phyloP scores from a whole-genome alignment of 2,888 invertebrate species.

The Rotaria sp. region DNA sequence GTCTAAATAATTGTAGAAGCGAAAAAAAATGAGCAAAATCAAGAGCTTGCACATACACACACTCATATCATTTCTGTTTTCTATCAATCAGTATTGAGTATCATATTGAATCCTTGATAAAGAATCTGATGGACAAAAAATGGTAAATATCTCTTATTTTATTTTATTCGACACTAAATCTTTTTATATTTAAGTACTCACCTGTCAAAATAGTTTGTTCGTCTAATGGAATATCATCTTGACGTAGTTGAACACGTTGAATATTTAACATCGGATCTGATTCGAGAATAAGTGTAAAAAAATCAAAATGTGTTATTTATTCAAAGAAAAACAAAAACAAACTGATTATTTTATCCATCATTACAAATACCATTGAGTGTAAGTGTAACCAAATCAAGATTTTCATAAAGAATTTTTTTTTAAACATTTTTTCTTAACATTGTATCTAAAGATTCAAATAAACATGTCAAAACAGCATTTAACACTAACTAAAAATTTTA shows the following conservation, averaged over 20 bases:
- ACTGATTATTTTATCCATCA: constrained; percentile 76
- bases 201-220: constrained; percentile 98
- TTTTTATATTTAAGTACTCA: constrained; percentile 56
- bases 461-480: constrained; percentile 81
- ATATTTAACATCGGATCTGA: constrained; percentile 87
- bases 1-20: not conserved
- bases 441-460: constrained; percentile 88
- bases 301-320: not conserved
- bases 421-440: constrained; percentile 92
- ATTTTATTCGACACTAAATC: not conserved
- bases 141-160: not conserved
- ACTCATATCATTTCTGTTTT: not conserved
- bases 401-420: constrained; percentile 79
- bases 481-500: constrained; percentile 69
- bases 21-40: not conserved
- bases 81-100: not conserved
- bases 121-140: not conserved
- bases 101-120: not conserved
- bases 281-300: constrained; percentile 77
- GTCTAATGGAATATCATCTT: constrained; percentile 90
- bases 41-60: not conserved
- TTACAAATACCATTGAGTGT: constrained; percentile 98
- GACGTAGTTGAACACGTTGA: constrained; percentile 79
- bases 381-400: constrained; percentile 86
- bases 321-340: too few species aligned